Base-by-base conservation (phyloP, 2,113 vertebrate genomes). In the Canis aureus region DNA sequence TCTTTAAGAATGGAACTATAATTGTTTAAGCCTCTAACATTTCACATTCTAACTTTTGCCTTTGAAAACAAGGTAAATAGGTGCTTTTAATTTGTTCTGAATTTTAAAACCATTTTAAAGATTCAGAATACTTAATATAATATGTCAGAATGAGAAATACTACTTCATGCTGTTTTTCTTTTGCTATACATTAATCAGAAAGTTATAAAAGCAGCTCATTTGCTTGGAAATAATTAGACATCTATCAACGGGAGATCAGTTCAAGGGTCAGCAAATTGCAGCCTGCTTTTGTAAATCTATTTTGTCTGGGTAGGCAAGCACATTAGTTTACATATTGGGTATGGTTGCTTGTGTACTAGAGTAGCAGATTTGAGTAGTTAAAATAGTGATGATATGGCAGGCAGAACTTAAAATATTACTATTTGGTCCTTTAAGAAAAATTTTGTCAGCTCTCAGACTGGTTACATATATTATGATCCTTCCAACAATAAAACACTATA, bases 181-280 rank as follows among this genome's bases (percentile, higher is more conserved):
- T 86, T 78, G 23, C 5, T 55, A 67, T 59, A 29, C 64, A 71
- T 93, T 84, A 93, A 88, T 89, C 20, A 74, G 57, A 78, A 93
- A 69, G 88, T 76, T 85, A 84, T 19, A 57, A 74, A 91, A 66
- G 11, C 29, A 55, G 49, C 60, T 86, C 12, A 1, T 49, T 74
- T 92, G 17, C 84, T 96, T 86, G 22, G 32, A 86, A 94, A 94
- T 94, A 96, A 74, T 79, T 67, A 96, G 89, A 82, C 20, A 84
- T 59, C 25, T 25, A 89, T 78, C 62, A 97, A 16, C 62, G 49
- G 20, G 7, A 27, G 22, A 89, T 89, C 80, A 19, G 15, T 96
- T 89, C 62, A 81, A 49, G 17, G 80, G 82, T 95, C 71, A 89
- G 79, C 57, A 92, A 92, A 79, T 43, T 86, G 51, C 4, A 38